Percentiles rank a stretch among this genome's conserved stretches.
Evolutionary conservation across 2,113 vertebrate species (phyloP).

Genomic region (Crotophaga sulcirostris): DNA sequence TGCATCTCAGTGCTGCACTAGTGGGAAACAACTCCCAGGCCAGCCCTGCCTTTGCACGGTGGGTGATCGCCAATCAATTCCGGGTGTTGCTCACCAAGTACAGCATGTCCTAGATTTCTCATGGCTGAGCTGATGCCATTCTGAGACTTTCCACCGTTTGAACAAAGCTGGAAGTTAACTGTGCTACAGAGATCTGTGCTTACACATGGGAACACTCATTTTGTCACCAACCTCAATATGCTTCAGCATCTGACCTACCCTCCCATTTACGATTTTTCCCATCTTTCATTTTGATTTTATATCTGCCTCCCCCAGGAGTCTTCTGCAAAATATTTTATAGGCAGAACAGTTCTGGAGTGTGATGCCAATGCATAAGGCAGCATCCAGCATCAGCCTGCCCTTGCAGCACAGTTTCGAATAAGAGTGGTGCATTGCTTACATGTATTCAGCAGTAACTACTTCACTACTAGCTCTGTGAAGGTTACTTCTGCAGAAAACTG

Average conservation of each 20-base stretch:
- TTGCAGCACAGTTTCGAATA: neutral
- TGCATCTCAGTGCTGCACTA: neutral
- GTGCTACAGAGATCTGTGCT: neutral
- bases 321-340: neutral
- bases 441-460: neutral
- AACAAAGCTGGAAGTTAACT: constrained; percentile 32
- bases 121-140: constrained; percentile 8
- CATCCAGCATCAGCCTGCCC: neutral
- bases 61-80: neutral
- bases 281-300: neutral
- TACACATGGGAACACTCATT: constrained; percentile 24
- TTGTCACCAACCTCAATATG: neutral
- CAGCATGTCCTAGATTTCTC: constrained; percentile 8
- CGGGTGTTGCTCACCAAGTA: constrained; percentile 29
- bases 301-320: neutral
- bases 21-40: constrained; percentile 12
- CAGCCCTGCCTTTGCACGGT: neutral
- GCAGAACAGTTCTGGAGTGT: neutral
- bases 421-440: neutral
- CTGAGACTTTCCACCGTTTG: constrained; percentile 1
- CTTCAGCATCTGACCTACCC: neutral
- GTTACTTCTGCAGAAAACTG: neutral
- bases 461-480: neutral
- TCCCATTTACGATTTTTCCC: constrained; percentile 7
- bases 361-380: neutral